Base-by-base conservation (phyloP, 2,797 vertebrate genomes). In the Mormyrus hasselquistii region DNA sequence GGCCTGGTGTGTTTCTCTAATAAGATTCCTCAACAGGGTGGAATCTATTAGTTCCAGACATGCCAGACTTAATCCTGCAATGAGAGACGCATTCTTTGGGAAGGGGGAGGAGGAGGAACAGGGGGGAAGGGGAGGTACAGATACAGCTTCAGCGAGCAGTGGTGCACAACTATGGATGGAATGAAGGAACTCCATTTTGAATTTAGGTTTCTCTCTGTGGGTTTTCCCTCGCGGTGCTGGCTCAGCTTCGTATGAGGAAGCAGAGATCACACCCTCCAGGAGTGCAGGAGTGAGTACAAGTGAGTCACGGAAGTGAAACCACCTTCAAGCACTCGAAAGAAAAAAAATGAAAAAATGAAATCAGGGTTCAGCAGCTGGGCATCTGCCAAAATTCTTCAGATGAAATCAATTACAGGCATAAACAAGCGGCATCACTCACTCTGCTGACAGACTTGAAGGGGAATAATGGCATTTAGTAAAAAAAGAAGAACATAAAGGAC, bases 41-140 rank as follows among this genome's bases (percentile, higher is more conserved):
- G 94, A 95, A 93, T 94, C 93, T 95, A 95, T 94, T 95, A 94
- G 94, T 95, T 96, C 94, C 94, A 95, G 93, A 94, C 94, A 94
- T 95, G 93, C 93, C 93, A 91, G 90, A 90, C 89, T 92, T 93
- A 93, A 92, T 90, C 90, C 93, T 86, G 62, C 88, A 92, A 89
- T 57, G 49, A 89, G 90, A 88, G 89, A 90, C 86, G 79, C 86
- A 83, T 73, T 88, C 88, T 89, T 69, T 14, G 55, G 41, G 79
- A 47, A 38, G 87, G 82, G 76, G 69, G 90, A 16, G 89, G 91
- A 87, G 93, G 92, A 92, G 25, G 87, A 65, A 41, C 83, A 88
- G 50, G 19, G 55, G 89, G 91, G 91, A 53, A 86, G 84, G 50
- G 52, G 84, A 55, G 52, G 50, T 57, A 52, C 44, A 92, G 92